Conservation (phyloP, 1,140 invertebrate species). For the Drosophila lacteicornis region DNA sequence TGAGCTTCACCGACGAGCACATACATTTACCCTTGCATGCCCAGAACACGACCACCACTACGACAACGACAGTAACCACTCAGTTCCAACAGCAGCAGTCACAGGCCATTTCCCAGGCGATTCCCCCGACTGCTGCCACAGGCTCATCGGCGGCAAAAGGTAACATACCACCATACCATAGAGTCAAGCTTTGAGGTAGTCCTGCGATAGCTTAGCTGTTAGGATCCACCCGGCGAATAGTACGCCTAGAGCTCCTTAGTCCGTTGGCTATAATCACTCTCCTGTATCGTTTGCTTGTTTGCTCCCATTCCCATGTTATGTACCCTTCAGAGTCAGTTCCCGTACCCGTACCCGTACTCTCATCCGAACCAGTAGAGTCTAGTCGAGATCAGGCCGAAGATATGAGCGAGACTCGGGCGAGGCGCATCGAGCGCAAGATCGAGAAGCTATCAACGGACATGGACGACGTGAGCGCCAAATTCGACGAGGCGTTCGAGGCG, state of each 20-base stretch:
- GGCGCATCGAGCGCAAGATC: slow-evolving; percentile 87
- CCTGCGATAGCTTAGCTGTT: slow-evolving; percentile 43
- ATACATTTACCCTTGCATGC: slow-evolving; percentile 74
- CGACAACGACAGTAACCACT: slow-evolving; percentile 62
- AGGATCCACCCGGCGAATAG: slow-evolving; percentile 29
- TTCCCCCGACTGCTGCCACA: slow-evolving; percentile 47
- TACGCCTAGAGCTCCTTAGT: slow-evolving; percentile 50
- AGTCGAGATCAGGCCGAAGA: slow-evolving; percentile 69
- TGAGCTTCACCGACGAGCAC: slow-evolving; percentile 82
- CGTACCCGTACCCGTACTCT: not conserved
- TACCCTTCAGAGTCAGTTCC: slow-evolving; percentile 34
- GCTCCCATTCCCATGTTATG: slow-evolving; percentile 45
- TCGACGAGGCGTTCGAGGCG: slow-evolving; percentile 75
- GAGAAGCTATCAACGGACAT: slow-evolving; percentile 86
- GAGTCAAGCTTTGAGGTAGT: slow-evolving; percentile 52
- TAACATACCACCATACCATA: slow-evolving; percentile 49
- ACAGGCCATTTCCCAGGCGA: slow-evolving; percentile 44
- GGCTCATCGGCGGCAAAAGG: slow-evolving; percentile 65
- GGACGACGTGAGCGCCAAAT: slow-evolving; percentile 72
- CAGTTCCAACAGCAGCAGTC: slow-evolving; percentile 62
- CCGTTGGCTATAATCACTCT: slow-evolving; percentile 63
- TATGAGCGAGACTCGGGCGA: slow-evolving; percentile 73
- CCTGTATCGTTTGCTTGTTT: slow-evolving; percentile 69
- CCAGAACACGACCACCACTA: slow-evolving; percentile 49
- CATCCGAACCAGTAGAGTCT: slow-evolving; percentile 38